Evolutionary conservation across 2,797 vertebrate genomes (phyloP), one percentile per base, ranked within the genome.

Genomic region (Meda fulgida): DNA sequence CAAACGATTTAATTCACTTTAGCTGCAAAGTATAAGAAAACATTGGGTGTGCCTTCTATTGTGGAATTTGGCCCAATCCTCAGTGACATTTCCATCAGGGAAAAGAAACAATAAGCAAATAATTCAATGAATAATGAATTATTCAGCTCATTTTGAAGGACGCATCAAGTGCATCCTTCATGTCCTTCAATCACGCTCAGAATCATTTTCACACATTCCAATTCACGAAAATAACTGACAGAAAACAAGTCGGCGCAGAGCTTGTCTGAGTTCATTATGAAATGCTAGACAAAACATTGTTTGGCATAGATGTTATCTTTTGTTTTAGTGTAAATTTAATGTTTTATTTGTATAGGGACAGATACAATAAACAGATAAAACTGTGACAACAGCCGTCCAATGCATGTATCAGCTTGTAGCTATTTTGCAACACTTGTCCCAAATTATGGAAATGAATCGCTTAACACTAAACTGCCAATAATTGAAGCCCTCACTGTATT

Each of bases 1-100:
- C 36, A 18, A 80, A 85, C 81, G 67, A 83, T 87, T 84, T 85
- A 51, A 85, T 77, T 71, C 16, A 85, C 43, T 58, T 66, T 26
- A 29, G 70, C 21, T 65, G 51, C 19, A 43, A 72, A 51, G 3
- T 5, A 46, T 75, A 76, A 65, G 65, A 80, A 40, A 85, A 36
- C 76, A 23, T 13, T 40, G 31, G 38, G 76, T 26, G 66, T n/a
- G 38, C 19, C 65, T 31, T 84, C 26, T 58, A 43, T 19, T 78
- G 65, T 70, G 48, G n/a, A 70, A 70, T 70, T 48, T 48, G 14
- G 14, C 14, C 46, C 14, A 16, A 48, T 48, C 0, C 46, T 48
- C 14, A 16, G 4, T 4, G 4, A 48, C 46, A 48, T 48, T 51
- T 51, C 18, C 18, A 51, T 51, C 6, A 51, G 5, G 18, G 48